A percentile compares a stretch with the other conserved stretches of the same genome.
phyloP scores from a whole-genome alignment of 2,888 invertebrate species.

The Epirrita christyi region DNA sequence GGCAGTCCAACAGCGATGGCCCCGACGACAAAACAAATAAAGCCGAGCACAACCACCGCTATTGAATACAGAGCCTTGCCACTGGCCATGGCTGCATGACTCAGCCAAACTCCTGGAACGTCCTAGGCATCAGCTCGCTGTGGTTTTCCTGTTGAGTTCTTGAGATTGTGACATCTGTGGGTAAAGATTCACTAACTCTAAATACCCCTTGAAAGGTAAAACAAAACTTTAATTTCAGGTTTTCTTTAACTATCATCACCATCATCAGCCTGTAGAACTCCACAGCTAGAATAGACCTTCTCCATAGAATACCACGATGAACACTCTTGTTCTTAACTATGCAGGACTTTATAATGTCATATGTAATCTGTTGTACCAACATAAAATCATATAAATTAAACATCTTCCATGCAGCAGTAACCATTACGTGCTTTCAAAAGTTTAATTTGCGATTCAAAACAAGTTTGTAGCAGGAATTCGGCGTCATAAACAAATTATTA shows the following conservation, averaged over 20 bases:
- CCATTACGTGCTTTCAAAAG: slow-evolving; percentile 14
- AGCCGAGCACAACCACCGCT: slow-evolving; percentile 88
- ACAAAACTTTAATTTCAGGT: no score
- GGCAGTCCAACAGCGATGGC: slow-evolving; percentile 93
- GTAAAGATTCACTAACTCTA: slow-evolving; percentile 17
- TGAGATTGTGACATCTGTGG: slow-evolving; percentile 56
- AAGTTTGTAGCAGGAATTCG: slow-evolving; percentile 30
- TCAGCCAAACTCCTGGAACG: slow-evolving; percentile 64
- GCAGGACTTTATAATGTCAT: no score
- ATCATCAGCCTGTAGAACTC: no score
- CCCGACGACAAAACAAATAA: slow-evolving; percentile 92
- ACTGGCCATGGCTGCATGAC: slow-evolving; percentile 86
- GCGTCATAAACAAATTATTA: slow-evolving; percentile 35
- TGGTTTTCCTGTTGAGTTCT: slow-evolving; percentile 39
- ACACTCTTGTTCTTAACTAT: no score
- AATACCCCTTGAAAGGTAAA: background rate
- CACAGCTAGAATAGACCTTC: no score
- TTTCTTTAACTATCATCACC: no score
- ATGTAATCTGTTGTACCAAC: no score
- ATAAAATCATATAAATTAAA: background rate
- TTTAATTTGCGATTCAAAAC: slow-evolving; percentile 22
- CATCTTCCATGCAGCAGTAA: background rate
- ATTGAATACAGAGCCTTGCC: slow-evolving; percentile 88
- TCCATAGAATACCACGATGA: no score
- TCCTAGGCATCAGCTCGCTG: slow-evolving; percentile 64